Conservation (phyloP, 2,797 vertebrate genomes). For the Hydrolagus colliei region DNA sequence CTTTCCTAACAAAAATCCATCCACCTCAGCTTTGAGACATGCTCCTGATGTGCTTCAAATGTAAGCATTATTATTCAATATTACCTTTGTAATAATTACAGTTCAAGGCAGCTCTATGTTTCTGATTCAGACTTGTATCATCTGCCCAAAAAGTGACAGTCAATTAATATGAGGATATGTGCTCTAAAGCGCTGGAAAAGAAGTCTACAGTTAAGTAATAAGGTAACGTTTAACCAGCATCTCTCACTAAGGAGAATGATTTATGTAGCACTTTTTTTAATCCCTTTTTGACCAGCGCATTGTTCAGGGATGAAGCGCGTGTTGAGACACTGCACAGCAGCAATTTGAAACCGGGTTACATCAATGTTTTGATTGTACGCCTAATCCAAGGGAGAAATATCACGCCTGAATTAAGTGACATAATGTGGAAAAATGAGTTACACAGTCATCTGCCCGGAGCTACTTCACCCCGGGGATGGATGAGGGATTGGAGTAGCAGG, state of each 20-base stretch:
- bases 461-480: not conserved
- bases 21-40: no score
- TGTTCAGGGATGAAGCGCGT: not conserved
- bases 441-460: not conserved
- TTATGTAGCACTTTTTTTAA: not conserved
- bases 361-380: not conserved
- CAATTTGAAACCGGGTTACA: not conserved
- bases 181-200: not conserved
- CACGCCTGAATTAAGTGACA: not conserved
- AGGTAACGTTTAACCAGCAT: not conserved
- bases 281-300: not conserved
- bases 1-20: no score
- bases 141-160: not conserved
- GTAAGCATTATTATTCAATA: no score
- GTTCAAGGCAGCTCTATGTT: not conserved
- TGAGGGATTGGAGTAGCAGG: not conserved
- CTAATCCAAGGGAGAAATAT: not conserved
- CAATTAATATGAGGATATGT: not conserved
- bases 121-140: not conserved
- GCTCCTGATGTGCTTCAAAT: no score
- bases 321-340: not conserved
- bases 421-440: slow-evolving; percentile 7
- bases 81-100: not conserved
- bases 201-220: not conserved
- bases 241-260: not conserved